Base-by-base conservation (phyloP, 2,113 vertebrate species). In the Labrus mixtus region DNA sequence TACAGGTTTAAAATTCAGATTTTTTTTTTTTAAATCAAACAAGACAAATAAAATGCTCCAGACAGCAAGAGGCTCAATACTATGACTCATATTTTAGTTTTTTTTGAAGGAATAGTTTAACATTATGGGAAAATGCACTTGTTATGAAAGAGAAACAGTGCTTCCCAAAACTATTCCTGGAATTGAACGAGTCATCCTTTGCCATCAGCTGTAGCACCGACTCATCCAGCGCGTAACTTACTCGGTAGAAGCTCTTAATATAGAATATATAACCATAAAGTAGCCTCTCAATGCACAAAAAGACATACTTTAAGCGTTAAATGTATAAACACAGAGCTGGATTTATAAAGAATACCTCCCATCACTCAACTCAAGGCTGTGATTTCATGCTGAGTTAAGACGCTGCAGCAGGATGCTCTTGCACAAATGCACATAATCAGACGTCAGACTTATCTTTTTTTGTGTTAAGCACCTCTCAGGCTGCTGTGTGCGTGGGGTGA, bases 401-500 rank as follows among this genome's bases (percentile, higher is more conserved):
- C 15, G 17, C 39, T 37, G 67, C 74, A 61, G 68, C 50, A 70
- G 78, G 79, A 80, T 73, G 87, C 81, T 87, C 85, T 81, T 82
- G 59, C 59, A 75, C 75, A 84, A 76, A 79, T 43, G 71, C 69
- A 82, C 68, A 84, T 73, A 74, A 81, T 87, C 79, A 89, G 63
- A 82, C 58, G 64, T 79, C 43, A 77, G 69, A 76, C 76, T 81
- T 76, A 68, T 82, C 73, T 51, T 51, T 84, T 71, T 48, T 77
- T 68, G 67, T 63, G 54, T 69, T 68, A 79, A 82, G 78, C 73
- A 73, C 73, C 65, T 81, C 82, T 79, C 67, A 50, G 68, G 74
- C 86, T 79, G 86, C 83, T 79, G 46, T 64, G 59, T 87, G 84
- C 41, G 72, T 83, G 82, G 81, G 81, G 68, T 25, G 70, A 79